phyloP scores from a whole-genome alignment of 2,113 vertebrate species.

The Odocoileus virginianus region DNA sequence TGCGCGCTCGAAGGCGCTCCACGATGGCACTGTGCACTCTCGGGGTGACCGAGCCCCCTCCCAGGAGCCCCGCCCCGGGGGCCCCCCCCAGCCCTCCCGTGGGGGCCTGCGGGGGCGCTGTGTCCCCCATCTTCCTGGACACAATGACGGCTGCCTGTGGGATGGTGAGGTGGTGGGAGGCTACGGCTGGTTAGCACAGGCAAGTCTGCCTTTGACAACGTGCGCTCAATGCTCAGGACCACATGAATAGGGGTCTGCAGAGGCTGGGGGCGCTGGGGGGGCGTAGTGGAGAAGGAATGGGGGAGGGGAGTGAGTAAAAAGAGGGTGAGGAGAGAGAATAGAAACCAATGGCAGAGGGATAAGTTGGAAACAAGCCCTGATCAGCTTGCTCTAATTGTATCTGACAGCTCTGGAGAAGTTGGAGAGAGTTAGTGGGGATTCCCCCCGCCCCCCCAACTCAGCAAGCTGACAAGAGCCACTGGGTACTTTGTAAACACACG shows the following conservation, averaged over 20 bases:
- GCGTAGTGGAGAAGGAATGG: background rate
- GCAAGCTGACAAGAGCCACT: constrained; percentile 44
- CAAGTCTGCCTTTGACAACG: constrained; percentile 38
- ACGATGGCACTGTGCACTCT: constrained; percentile 94
- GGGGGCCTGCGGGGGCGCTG: constrained; percentile 89
- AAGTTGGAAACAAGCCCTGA: constrained; percentile 43
- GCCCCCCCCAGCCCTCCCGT: constrained; percentile 85
- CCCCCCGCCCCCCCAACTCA: background rate
- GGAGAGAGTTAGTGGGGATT: constrained; percentile 39
- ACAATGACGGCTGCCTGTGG: constrained; percentile 36
- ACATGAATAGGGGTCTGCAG: constrained; percentile 65
- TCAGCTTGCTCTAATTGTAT: constrained; percentile 45
- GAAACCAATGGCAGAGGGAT: constrained; percentile 4
- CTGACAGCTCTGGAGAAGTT: constrained; percentile 60
- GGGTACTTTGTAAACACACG: constrained; percentile 50
- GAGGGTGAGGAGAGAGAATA: constrained; percentile 32
- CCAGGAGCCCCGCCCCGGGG: constrained; percentile 80
- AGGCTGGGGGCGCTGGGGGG: background rate
- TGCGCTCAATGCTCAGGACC: constrained; percentile 60
- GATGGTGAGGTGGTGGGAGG: constrained; percentile 30
- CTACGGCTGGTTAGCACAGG: background rate
- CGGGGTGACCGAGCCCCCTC: constrained; percentile 84
- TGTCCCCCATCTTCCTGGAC: constrained; percentile 88
- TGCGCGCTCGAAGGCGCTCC: constrained; percentile 93
- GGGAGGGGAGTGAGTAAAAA: constrained; percentile 13